Base-by-base conservation (phyloP, 2,888 invertebrate species). In the Dynastes hyllus region DNA sequence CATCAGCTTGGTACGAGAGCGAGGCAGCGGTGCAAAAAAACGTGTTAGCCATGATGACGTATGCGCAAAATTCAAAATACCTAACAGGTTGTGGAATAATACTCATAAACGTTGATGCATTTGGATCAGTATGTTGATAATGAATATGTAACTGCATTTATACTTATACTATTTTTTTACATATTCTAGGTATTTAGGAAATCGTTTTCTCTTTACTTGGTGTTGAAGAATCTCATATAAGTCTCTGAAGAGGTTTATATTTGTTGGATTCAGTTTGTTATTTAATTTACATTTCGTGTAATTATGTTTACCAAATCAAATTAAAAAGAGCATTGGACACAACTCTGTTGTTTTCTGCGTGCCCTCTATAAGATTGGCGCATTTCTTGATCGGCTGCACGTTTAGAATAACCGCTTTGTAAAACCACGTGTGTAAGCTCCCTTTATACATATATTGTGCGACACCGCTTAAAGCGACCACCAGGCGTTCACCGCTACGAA, bases 1-100 rank as follows among this genome's bases (percentile, higher is more conserved):
- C 32, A 40, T 79, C 77, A 16, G 65, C 63, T 11, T 79, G 79
- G 79, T 79, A 79, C 55, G 79, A 79, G 55, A 77, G 73, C 22
- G 76, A 77, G n/a, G 27, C 61, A 50, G n/a, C 8, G 16, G 73
- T 51, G 32, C 73, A 70, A 27, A 71, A 50, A 51, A 40, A 66
- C 13, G 51, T 73, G 37, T 27, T 73, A 3, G 16, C 65, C 1
- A 65, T 79, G 9, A 79, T 79, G 73, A 55, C 66, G 11, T 32
- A 58, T 11, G 51, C 77, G 11, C 77, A 77, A 70, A 66, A 32
- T 27, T 29, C 32, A 61, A 55, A 70, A 11, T 37, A 50, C 27
- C 70, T 79, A 29, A 77, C 37, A 1, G 79, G 77, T 1, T 70
- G 79, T 32, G 79, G 79, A 13, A 73, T 79, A 69, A 65, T 71